Evolutionary conservation across 1,140 invertebrate species (phyloP), one percentile per base, ranked within the genome.

Genomic region (Agraylea sexmaculata): DNA sequence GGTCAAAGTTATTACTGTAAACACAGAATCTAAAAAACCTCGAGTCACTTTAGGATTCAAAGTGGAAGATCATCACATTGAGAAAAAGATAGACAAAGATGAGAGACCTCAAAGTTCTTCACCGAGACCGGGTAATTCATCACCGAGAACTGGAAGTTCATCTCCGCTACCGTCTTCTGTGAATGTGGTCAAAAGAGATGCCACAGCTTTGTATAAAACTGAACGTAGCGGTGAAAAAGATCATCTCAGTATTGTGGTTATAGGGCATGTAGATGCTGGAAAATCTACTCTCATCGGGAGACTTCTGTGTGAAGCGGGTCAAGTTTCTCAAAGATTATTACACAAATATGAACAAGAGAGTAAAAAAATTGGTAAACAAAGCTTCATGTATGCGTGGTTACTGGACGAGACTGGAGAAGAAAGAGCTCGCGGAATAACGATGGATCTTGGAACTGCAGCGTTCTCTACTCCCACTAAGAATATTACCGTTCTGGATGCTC

Each of bases 341-440:
- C 92, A 97, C 59, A 97, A 96, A 60, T 94, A 95, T 73, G 92
- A 97, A 59, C 87, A 92, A 56, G 94, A 99, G 54, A 94, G 94
- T 35, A 89, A 90, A 57, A 97, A 98, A 60, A 64, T 93, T 47
- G 96, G 96, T 1, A 99, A 99, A 65, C 87, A 94, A 49, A 95
- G 91, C 30, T 99, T 99, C 56, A 85, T 89, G 65, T 99, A 89
- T 69, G 95, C 95, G 11, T 99, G 95, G 95, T 89, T 99, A 7
- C 65, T 99, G n/a, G 96, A 99, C 69, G 92, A 98, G 69, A 97
- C 91, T 45, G 89, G 90, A 6, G 94, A 99, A 66, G 94, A 99
- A 68, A 77, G 94, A 72, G 81, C 70, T 37, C 61, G 69, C 39
- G 75, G 71, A 4, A 93, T 98, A 21, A 98, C 95, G 7, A 98